Percentiles rank a stretch among this genome's conserved stretches.
Conservation (phyloP, 1,140 invertebrate genomes). For the Drosophila repletoides region DNA sequence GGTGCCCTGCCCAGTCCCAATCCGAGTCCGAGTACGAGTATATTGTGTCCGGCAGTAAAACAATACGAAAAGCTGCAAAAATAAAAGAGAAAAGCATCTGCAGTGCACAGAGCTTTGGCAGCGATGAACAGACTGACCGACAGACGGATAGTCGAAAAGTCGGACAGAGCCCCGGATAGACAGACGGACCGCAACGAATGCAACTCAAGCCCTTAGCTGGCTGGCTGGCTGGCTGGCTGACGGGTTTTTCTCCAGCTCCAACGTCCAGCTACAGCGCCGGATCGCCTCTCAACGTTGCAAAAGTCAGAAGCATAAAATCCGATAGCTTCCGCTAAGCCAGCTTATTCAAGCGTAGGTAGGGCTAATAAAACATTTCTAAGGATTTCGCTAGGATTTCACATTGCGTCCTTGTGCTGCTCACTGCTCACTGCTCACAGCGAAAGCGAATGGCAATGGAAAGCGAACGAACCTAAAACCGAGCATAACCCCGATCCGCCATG, state of each 20-base stretch:
- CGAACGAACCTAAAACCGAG: not conserved
- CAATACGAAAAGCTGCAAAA: slow-evolving; percentile 52
- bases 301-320: slow-evolving; percentile 80
- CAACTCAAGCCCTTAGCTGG: slow-evolving; percentile 33
- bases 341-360: slow-evolving; percentile 78
- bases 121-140: slow-evolving; percentile 47
- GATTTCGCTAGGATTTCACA: slow-evolving; percentile 69
- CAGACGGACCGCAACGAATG: slow-evolving; percentile 31
- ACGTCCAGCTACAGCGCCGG: slow-evolving; percentile 10
- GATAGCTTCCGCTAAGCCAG: slow-evolving; percentile 80
- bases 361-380: slow-evolving; percentile 81
- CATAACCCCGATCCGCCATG: no score
- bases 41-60: slow-evolving; percentile 27
- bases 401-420: slow-evolving; percentile 38
- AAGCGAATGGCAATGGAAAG: not conserved
- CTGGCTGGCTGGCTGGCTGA: slow-evolving; percentile 1
- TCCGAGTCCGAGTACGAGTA: not conserved
- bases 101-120: slow-evolving; percentile 66
- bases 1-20: slow-evolving; percentile 22
- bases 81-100: slow-evolving; percentile 47
- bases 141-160: slow-evolving; percentile 29
- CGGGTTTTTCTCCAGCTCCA: slow-evolving; percentile 24
- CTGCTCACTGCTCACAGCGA: not conserved
- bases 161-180: slow-evolving; percentile 12
- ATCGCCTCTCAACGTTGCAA: slow-evolving; percentile 55